Evolutionary conservation across 2,888 invertebrate species (phyloP).

Genomic region (Lasius platythorax): DNA sequence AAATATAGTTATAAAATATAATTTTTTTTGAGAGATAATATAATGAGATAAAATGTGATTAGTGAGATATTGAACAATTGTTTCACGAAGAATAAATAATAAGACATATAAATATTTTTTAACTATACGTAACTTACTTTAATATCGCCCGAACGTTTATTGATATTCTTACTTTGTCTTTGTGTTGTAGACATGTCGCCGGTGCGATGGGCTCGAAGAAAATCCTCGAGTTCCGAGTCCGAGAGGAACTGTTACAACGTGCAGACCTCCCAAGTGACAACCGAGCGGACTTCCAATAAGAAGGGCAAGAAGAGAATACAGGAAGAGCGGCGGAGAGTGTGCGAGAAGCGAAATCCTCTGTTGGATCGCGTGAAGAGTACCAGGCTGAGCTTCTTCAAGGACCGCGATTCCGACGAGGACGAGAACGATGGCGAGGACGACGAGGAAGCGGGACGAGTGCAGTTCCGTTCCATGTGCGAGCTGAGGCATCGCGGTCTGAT

Average conservation of each 20-base stretch:
- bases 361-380: conserved; percentile 91
- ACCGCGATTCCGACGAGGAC: conserved; percentile 73
- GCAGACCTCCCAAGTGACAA: conserved; percentile 86
- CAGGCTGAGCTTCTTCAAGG: conserved; percentile 89
- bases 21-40: background rate
- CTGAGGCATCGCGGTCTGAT: conserved; percentile 72
- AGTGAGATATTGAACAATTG: background rate
- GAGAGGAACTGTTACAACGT: conserved; percentile 91
- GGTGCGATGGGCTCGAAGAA: conserved; percentile 88
- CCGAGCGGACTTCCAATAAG: conserved; percentile 86
- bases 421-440: conserved; percentile 69
- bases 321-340: conserved; percentile 83
- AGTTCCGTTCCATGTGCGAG: conserved; percentile 81
- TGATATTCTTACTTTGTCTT: conserved; percentile 56
- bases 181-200: conserved; percentile 89
- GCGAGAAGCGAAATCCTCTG: conserved; percentile 90
- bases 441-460: conserved; percentile 70
- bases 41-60: background rate
- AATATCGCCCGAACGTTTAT: background rate
- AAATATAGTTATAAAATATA: background rate
- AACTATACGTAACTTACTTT: background rate
- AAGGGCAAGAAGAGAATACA: conserved; percentile 88
- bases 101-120: background rate
- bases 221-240: conserved; percentile 89
- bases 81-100: background rate